Base-by-base conservation (phyloP, 2,113 vertebrate species). In the Lepus timidus region DNA sequence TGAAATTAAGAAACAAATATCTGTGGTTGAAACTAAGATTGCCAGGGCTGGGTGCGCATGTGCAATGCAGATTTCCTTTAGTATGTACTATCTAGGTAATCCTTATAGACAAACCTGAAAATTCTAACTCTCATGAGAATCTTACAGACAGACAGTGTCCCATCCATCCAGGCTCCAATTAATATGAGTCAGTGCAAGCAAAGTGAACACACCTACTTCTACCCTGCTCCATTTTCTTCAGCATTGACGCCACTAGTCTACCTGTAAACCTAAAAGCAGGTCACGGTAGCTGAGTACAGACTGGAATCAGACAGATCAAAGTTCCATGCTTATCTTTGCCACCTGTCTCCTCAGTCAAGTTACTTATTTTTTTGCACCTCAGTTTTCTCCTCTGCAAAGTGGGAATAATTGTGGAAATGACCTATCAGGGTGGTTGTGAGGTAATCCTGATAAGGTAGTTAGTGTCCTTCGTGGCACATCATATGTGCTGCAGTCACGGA, bases 361-460 rank as follows among this genome's bases (percentile, higher is more conserved):
- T 61, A 52, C 16, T 91, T 68, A 78, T 44, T 78, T 81, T 62
- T 90, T 94, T 74, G 4, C 80, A 80, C 3, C 55, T n/a, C 62
- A 87, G 39, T 92, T 79, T 84, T 86, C 13, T 76, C 85, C 73
- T 68, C 36, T 78, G 68, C 22, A 90, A 91, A 82, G 92, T 74
- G 39, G 58, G 62, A 73, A 4, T 78, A 64, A 95, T 81, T 68
- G 81, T 49, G 92, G 52, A 84, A 75, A 81, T 92, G 90, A 49
- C 44, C 65, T 87, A n/a, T 64, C 55, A 74, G 36, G 36, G 29
- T 85, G 8, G n/a, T 85, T 88, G 29, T 85, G 78, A 88, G 67
- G 81, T 76, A 33, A 88, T 55, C 55, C 52, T 84, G 73, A 33
- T 68, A 85, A 91, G 70, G 6, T 39, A 76, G 14, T 85, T 88